These are phyloP conservation scores for Creontiades dilutus DNA, from an alignment of 2,888 invertebrate species.

Conservation along the genomic window DNA sequence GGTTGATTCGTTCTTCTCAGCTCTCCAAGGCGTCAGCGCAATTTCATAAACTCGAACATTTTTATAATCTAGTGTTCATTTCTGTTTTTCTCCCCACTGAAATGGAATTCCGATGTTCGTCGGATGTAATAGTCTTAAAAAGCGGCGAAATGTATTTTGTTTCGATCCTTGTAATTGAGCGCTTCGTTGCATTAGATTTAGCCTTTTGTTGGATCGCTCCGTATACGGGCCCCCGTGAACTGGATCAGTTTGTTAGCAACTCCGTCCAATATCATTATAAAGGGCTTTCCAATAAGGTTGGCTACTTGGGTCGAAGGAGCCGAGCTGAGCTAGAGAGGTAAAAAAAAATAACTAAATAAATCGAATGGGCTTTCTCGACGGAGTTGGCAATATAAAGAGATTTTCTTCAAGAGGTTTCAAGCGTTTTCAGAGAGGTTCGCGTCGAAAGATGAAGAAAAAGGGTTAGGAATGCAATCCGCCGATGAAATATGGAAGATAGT, in stretches of 20 bases:
- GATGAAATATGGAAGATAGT: slow-evolving; percentile 26
- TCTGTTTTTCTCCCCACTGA: neutral
- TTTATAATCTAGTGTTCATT: neutral
- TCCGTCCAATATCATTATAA: neutral
- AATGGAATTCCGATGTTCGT: neutral
- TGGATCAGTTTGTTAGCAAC: slow-evolving; percentile 30
- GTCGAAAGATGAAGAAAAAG: slow-evolving; percentile 19
- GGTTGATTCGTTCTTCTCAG: too few relatives aligned
- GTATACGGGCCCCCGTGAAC: neutral
- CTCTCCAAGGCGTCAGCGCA: too few relatives aligned
- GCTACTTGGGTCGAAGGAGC: neutral
- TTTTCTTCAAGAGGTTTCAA: neutral
- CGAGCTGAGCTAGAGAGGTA: neutral
- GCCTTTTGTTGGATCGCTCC: neutral
- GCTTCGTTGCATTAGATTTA: slow-evolving; percentile 25
- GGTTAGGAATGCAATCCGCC: neutral
- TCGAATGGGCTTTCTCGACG: neutral
- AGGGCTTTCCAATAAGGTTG: neutral
- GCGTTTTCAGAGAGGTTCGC: neutral
- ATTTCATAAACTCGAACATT: too few relatives aligned
- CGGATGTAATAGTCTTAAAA: slow-evolving; percentile 11
- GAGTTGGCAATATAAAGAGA: neutral
- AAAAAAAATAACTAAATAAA: neutral
- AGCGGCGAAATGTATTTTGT: slow-evolving; percentile 2
- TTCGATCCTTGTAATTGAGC: slow-evolving; percentile 23